Conservation (phyloP, 2,113 vertebrate genomes). For the Porphyrio hochstetteri region DNA sequence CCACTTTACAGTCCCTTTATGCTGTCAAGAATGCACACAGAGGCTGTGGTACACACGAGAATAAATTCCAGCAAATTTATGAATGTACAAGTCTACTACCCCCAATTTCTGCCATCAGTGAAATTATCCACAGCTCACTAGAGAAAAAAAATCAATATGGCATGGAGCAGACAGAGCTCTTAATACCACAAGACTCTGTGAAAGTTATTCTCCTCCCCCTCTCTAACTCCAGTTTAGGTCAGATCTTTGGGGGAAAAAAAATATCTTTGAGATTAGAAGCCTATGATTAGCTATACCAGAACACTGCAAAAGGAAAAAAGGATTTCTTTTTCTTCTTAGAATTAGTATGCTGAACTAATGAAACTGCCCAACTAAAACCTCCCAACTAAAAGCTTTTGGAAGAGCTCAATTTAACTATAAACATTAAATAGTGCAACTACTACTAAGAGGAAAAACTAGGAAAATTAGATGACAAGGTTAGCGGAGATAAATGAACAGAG, state of each 20-base stretch:
- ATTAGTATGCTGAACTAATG: not conserved
- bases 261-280: not conserved
- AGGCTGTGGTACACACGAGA: not conserved
- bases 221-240: not conserved
- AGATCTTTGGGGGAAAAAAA: not conserved
- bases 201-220: not conserved
- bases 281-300: not conserved
- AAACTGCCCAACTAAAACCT: not conserved
- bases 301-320: not conserved
- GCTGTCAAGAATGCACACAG: not conserved
- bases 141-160: not conserved
- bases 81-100: not conserved
- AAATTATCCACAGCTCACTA: not conserved
- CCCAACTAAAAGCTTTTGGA: not conserved
- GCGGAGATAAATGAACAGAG: not conserved
- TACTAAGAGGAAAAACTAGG: not conserved
- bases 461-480: not conserved
- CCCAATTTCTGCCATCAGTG: not conserved
- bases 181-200: not conserved
- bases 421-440: not conserved
- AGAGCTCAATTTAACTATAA: not conserved
- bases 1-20: not conserved
- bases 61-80: not conserved
- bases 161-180: not conserved
- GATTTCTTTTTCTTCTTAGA: not conserved